phyloP scores from a whole-genome alignment of 2,797 vertebrate species.

The Siniperca undulata region DNA sequence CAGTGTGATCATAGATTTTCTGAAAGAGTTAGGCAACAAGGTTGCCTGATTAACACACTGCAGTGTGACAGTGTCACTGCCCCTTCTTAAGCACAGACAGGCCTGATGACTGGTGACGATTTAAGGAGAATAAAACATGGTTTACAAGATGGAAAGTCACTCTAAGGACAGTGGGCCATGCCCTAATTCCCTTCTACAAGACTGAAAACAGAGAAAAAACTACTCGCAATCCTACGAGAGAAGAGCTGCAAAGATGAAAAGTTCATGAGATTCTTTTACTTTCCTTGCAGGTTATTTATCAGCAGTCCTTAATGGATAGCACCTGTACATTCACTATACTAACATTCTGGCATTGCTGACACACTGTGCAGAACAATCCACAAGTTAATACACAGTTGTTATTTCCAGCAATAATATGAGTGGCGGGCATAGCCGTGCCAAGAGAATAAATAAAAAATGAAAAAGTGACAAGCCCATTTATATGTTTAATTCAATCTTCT shows the following conservation, averaged over 20 bases:
- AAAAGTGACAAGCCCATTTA: slow-evolving; percentile 74
- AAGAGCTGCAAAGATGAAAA: neutral
- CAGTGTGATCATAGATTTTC: slow-evolving; percentile 72
- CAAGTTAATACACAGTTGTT: slow-evolving; percentile 55
- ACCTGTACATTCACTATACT: neutral
- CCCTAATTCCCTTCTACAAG: slow-evolving; percentile 45
- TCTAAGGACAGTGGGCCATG: slow-evolving; percentile 70
- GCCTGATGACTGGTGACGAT: slow-evolving; percentile 37
- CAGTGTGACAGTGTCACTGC: slow-evolving; percentile 44
- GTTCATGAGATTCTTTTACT: slow-evolving; percentile 5
- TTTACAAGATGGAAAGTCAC: slow-evolving; percentile 63
- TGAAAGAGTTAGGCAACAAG: slow-evolving; percentile 60
- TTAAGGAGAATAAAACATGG: slow-evolving; percentile 53
- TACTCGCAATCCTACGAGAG: neutral
- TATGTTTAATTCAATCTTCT: slow-evolving; percentile 75
- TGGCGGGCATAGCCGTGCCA: slow-evolving; percentile 48
- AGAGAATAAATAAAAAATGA: slow-evolving; percentile 69
- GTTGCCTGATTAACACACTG: slow-evolving; percentile 63
- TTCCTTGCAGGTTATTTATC: neutral
- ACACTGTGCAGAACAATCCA: slow-evolving; percentile 31
- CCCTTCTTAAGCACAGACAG: slow-evolving; percentile 31
- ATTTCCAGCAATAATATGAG: slow-evolving; percentile 62
- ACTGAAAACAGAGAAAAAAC: slow-evolving; percentile 16
- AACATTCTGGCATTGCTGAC: slow-evolving; percentile 12
- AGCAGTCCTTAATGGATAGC: neutral